Evolutionary conservation across 1,140 invertebrate species (phyloP), one percentile per base, ranked within the genome.

Genomic region (Eriocheir sinensis): DNA sequence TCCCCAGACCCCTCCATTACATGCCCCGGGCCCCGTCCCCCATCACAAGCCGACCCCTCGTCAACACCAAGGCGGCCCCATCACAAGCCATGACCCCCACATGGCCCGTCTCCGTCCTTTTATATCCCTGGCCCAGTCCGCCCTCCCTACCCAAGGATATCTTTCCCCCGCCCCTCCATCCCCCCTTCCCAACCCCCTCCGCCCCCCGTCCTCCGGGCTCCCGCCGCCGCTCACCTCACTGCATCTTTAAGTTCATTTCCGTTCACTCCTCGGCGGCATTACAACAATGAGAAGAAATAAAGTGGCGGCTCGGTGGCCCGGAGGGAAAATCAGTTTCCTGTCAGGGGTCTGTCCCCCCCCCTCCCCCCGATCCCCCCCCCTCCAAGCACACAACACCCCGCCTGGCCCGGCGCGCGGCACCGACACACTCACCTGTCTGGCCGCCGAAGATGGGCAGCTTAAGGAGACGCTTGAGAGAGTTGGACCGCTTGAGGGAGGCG

Each of bases 381-480:
- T 36, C n/a, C 8, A 32, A 21, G 53, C 32, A 3, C 36, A n/a
- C 34, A 32, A n/a, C 30, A 12, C 21, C 0, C 2, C 2, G 27
- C 48, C 17, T 53, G 27, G n/a, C 9, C 41, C 32, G 41, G 34
- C 2, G 8, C 21, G 34, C 38, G 15, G 32, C 27, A 27, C 44
- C 36, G 4, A 8, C 17, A 17, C 40, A 60, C 94, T 95, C 32
- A 95, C 94, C 94, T 95, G 89, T 89, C 38, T 95, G 94, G 91
- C 94, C 96, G 60, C 97, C 97, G 97, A 97, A 97, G 96, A 97
- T 97, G 72, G 97, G 97, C 81, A 97, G 96, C 96, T 97, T 97
- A 60, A 97, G 96, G 40, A 97, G 96, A 96, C 97, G 97, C 96
- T 97, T 97, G 96, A 97, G 97, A 96, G 97, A 97, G 95, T 97